phyloP scores from a whole-genome alignment of 2,113 vertebrate genomes.

The Nyctibius bracteatus region DNA sequence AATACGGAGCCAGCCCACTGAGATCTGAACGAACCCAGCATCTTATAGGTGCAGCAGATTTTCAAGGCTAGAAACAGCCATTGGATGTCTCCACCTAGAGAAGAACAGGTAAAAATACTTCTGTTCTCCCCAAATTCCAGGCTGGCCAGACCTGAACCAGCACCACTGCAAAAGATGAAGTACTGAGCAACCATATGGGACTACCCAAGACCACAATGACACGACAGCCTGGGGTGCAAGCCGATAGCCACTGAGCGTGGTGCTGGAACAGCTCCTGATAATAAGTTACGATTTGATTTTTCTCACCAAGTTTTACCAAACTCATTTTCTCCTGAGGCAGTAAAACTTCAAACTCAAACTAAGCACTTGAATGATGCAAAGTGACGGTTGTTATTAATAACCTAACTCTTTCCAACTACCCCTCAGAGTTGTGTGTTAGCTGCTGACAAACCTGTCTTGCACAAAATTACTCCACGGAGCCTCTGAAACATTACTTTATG shows the following conservation, averaged over 20 bases:
- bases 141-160: background rate
- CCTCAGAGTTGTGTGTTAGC: background rate
- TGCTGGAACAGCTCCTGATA: background rate
- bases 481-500: background rate
- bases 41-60: background rate
- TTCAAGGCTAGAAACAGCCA: background rate
- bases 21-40: background rate
- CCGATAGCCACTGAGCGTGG: fast-evolving
- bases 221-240: background rate
- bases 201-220: background rate
- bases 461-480: background rate
- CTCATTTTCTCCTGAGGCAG: background rate
- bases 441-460: background rate
- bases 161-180: background rate
- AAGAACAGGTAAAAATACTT: background rate
- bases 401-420: background rate
- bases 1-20: background rate
- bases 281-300: background rate
- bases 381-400: background rate
- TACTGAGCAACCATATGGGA: fast-evolving
- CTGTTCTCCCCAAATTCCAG: background rate
- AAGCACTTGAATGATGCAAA: background rate
- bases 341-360: background rate
- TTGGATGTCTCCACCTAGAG: background rate
- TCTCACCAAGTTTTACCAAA: background rate